Evolutionary conservation across 2,888 invertebrate species (phyloP).

Genomic region (Cerastis rubricosa): DNA sequence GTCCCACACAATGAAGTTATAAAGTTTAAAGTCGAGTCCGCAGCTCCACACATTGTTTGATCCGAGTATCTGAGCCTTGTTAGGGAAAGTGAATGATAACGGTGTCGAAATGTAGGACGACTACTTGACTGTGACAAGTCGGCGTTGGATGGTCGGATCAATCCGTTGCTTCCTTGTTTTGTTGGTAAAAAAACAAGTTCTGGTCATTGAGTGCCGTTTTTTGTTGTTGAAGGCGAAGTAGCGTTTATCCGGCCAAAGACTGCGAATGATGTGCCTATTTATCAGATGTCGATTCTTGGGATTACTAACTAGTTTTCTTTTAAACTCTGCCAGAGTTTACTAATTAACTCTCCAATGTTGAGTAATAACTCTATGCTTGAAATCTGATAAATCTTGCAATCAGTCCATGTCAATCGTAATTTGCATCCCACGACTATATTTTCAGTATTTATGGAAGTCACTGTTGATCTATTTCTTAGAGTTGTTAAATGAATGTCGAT

Average conservation of each 20-base stretch:
- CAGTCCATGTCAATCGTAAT: slow-evolving; percentile 23
- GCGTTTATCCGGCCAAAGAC: slow-evolving; percentile 27
- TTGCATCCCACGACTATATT: slow-evolving; percentile 22
- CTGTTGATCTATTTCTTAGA: slow-evolving; percentile 38
- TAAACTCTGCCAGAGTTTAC: neutral
- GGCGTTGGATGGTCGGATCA: slow-evolving; percentile 41
- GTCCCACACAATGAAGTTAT: slow-evolving; percentile 64
- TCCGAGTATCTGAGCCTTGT: slow-evolving; percentile 45
- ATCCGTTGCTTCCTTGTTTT: slow-evolving; percentile 61
- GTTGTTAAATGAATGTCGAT: slow-evolving; percentile 14
- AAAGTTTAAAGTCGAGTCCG: slow-evolving; percentile 62
- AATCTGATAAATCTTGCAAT: slow-evolving; percentile 35
- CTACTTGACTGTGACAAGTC: slow-evolving; percentile 58
- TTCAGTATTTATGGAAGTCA: slow-evolving; percentile 17
- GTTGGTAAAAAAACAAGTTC: slow-evolving; percentile 50
- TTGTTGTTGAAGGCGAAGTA: slow-evolving; percentile 38
- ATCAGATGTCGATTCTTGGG: neutral
- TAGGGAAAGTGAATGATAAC: slow-evolving; percentile 63
- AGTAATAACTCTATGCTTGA: slow-evolving; percentile 4
- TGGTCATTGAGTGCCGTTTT: slow-evolving; percentile 33
- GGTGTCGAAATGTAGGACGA: slow-evolving; percentile 59
- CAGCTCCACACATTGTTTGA: slow-evolving; percentile 59
- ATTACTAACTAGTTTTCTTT: neutral
- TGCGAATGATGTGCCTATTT: neutral
- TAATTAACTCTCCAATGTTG: slow-evolving; percentile 22